Evolutionary conservation across 2,797 vertebrate species (phyloP), one percentile per base, ranked within the genome.

Genomic region (Valencia hispanica): DNA sequence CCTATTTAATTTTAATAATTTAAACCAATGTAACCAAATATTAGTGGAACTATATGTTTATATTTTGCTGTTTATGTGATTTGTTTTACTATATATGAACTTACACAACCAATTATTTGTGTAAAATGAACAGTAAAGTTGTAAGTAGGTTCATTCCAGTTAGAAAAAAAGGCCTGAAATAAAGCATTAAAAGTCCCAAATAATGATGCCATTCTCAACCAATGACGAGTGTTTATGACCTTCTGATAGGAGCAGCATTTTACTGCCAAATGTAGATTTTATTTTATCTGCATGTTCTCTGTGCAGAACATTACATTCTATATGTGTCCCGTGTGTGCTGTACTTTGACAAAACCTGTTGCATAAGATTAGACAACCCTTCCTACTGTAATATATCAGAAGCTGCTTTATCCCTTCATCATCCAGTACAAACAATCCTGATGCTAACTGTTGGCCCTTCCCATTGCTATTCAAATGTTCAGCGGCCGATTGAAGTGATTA

Each of bases 401-500:
- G 78, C 61, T 36, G 70, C 14, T 77, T 85, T 80, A 88, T 91
- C 85, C 73, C 18, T 65, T 81, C 80, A 84, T 88, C 84, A 77
- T 75, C 11, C 34, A 0, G 82, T 68, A 22, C 81, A 81, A 75
- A 81, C 86, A n/a, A 39, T 43, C 7, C 20, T 80, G 76, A 73
- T 81, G 72, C 69, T 78, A 77, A 77, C 69, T 51, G 73, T 50
- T 25, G 53, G 43, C 36, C 65, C 39, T 74, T 76, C 48, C 84
- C 70, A 74, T 90, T 91, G 84, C 87, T 87, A 89, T 86, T 87
- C 77, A 87, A 81, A 90, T 84, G 80, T 76, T 73, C 50, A 75
- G 63, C 68, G 69, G 78, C 36, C 85, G 88, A 92, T 84, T 87
- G 84, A 86, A 87, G 89, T 53, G 45, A 84, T 90, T 90, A 92